Base-by-base conservation (phyloP, 2,888 invertebrate species). In the Rhamphomyia laevipes region DNA sequence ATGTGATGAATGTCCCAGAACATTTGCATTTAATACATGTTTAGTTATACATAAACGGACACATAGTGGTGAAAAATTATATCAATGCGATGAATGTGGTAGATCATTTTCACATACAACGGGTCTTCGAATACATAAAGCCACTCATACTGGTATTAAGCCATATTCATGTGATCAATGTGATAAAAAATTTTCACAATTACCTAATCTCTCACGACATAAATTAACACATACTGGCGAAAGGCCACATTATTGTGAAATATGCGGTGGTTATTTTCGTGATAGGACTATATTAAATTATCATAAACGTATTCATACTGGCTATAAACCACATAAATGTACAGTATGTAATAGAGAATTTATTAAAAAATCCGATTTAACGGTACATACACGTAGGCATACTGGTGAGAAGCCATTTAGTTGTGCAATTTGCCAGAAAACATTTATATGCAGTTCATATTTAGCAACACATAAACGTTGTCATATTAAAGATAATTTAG, bases 371-470 rank as follows among this genome's bases (percentile, higher is more conserved):
- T 9, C n/a, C 2, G 23, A 21, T 23, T 21, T 42, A 13, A 13
- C 23, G 2, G 13, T 21, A 9, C 42, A 42, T 42, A 21, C 10
- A 3, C 27, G 42, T 12, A 42, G n/a, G 7, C 42, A 42, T 15
- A 42, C 42, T 7, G 88, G 88, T 21, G 88, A 88, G 66, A 87
- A 89, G 62, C 91, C 91, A 0, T 92, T 91, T 71, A 80, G 83
- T 57, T 92, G 92, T 63, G 79, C 79, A 37, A 82, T 86, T 50
- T 92, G 92, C 70, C 77, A 77, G 58, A 92, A 93, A 67, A 86
- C 89, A 2, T 92, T 92, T 35, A 27, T 27, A 27, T 27, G 23
- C 7, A 27, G 23, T 27, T 27, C 23, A 27, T 27, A 27, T 27
- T 27, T 27, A 27, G 23, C 23, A 27, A 27, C 23, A 27, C 23